Conservation (phyloP, 2,113 vertebrate genomes). For the Hyperoodon ampullatus region DNA sequence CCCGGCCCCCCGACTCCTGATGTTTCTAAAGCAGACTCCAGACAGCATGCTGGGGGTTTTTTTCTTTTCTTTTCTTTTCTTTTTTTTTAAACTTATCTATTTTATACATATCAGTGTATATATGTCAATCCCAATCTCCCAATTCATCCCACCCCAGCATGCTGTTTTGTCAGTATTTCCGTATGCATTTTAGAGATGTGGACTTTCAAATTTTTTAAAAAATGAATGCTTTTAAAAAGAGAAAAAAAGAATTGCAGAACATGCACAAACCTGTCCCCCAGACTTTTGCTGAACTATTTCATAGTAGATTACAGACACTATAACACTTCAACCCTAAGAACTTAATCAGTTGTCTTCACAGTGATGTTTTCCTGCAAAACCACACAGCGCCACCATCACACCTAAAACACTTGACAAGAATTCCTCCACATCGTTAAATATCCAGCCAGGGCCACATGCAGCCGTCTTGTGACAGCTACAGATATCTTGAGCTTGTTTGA, state of each 20-base stretch:
- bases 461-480: not conserved
- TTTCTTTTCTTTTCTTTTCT: too few species aligned
- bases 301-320: not conserved
- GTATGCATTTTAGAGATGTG: not conserved
- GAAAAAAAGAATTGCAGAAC: not conserved
- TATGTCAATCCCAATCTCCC: too few species aligned
- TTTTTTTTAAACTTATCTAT: too few species aligned
- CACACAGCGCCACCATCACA: not conserved
- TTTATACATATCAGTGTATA: too few species aligned
- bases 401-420: not conserved
- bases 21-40: not conserved
- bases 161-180: not conserved
- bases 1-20: not conserved
- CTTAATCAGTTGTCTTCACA: not conserved
- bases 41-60: not conserved
- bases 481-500: not conserved
- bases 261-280: too few species aligned
- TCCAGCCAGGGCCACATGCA: not conserved
- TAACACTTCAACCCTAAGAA: not conserved
- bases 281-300: not conserved
- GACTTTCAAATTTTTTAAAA: not conserved
- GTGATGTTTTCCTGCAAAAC: not conserved
- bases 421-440: not conserved
- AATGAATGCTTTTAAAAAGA: not conserved
- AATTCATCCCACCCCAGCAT: too few species aligned